Evolutionary conservation across 2,113 vertebrate genomes (phyloP).

Genomic region (Canis aureus): DNA sequence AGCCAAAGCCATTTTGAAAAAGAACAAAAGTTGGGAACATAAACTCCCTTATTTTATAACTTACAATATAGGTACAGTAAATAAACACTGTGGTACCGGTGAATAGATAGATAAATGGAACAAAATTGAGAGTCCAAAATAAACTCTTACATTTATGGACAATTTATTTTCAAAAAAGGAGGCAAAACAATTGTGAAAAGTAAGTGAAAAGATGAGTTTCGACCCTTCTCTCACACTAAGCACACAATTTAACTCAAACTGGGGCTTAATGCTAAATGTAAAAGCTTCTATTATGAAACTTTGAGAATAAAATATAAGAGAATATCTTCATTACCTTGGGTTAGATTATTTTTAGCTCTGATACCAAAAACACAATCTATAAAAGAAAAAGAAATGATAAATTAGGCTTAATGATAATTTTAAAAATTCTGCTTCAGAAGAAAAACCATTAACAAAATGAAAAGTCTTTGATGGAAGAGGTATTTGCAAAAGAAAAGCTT

Average conservation of each 20-base stretch:
- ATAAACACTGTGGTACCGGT: neutral
- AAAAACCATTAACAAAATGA: neutral
- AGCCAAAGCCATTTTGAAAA: neutral
- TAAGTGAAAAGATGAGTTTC: neutral
- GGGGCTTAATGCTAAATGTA: neutral
- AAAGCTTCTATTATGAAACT: neutral
- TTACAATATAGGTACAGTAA: neutral
- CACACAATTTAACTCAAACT: neutral
- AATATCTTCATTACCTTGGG: neutral
- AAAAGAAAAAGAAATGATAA: neutral
- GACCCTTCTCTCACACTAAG: neutral
- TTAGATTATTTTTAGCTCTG: neutral
- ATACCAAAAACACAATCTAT: neutral
- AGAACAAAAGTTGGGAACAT: neutral
- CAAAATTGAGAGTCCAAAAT: neutral
- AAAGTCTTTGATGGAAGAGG: neutral
- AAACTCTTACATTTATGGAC: neutral
- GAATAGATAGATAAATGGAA: neutral
- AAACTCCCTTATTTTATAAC: neutral
- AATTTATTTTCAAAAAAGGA: neutral
- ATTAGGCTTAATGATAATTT: neutral
- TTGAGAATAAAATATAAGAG: neutral
- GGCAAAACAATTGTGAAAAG: neutral
- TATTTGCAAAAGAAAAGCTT: neutral
- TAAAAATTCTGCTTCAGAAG: neutral